phyloP scores from a whole-genome alignment of 1,140 invertebrate species.

The Himalopsyche phryganea region DNA sequence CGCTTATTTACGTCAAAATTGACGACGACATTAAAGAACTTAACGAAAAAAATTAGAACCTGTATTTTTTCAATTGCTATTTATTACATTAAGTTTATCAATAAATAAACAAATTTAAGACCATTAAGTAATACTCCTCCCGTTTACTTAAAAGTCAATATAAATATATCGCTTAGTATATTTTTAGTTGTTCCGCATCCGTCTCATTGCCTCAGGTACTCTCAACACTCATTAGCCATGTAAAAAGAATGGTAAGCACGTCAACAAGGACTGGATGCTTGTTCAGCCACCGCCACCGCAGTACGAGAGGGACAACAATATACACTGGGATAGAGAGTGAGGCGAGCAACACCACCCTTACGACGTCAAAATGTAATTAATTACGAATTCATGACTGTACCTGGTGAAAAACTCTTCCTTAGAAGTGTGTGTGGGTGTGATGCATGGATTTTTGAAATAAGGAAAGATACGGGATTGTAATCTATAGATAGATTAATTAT shows the following conservation, averaged over 20 bases:
- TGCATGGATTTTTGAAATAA: background rate
- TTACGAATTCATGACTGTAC: slow-evolving; percentile 35
- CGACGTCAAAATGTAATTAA: slow-evolving; percentile 36
- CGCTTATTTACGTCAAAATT: too few relatives aligned
- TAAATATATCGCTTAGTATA: too few relatives aligned
- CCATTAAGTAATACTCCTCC: too few relatives aligned
- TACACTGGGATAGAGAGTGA: background rate
- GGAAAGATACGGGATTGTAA: background rate
- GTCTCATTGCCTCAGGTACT: background rate
- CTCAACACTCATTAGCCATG: slow-evolving; percentile 28
- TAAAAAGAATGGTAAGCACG: slow-evolving; percentile 24
- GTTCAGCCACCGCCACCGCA: slow-evolving; percentile 7
- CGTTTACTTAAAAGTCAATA: too few relatives aligned
- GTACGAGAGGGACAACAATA: slow-evolving; percentile 1
- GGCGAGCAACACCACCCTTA: background rate
- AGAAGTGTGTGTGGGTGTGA: slow-evolving; percentile 5
- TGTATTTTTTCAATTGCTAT: too few relatives aligned
- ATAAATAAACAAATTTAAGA: too few relatives aligned
- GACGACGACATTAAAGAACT: too few relatives aligned
- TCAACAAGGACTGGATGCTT: slow-evolving; percentile 16
- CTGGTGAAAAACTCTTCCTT: slow-evolving; percentile 29
- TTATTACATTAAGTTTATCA: too few relatives aligned
- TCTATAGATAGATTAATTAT: background rate
- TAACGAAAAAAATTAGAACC: too few relatives aligned
- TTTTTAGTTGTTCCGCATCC: too few relatives aligned